Evolutionary conservation across 2,113 vertebrate genomes (phyloP), one percentile per base, ranked within the genome.

Genomic region (Lathamus discolor): DNA sequence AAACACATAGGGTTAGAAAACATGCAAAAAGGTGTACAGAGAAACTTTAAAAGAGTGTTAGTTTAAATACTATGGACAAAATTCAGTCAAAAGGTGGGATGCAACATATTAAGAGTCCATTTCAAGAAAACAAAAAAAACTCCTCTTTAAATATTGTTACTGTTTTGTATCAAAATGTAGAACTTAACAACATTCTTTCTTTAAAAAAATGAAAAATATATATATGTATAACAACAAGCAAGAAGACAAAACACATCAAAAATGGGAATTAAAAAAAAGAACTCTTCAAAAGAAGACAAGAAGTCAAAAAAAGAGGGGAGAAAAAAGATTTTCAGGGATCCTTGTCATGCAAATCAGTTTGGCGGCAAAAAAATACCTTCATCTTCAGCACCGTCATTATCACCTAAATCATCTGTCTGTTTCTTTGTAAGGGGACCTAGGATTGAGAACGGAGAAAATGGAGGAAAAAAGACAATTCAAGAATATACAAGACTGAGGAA

Each of bases 341-440:
- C 98, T 99, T 98, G 97, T 99, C 99, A 99, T 99, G 99, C 99
- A 99, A 98, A 99, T 99, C 98, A 98, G 97, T 98, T 99, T 99
- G 98, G 98, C 97, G 98, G 98, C 98, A 98, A 98, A 98, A 98
- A 99, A 99, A 99, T 99, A 99, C 99, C 99, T 99, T 99, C 99
- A 96, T 99, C 99, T 98, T 99, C 99, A 97, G 99, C 98, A 99
- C 99, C 99, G 98, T 99, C 99, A 99, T 98, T 99, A 99, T 99
- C 99, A 99, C 98, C 98, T 99, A 99, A 99, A 99, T 99, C 99
- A 99, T 99, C 99, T 98, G 98, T 99, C 98, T 99, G 99, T 99
- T 99, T 99, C 99, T 99, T 99, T 99, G 99, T 99, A 99, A 99
- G 99, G 98, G 99, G 99, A 99, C 99, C 99, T 99, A 99, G 99